Percentiles rank a stretch among this genome's conserved stretches.
Evolutionary conservation across 2,888 invertebrate species (phyloP).

Genomic region (Torymus tubicola): DNA sequence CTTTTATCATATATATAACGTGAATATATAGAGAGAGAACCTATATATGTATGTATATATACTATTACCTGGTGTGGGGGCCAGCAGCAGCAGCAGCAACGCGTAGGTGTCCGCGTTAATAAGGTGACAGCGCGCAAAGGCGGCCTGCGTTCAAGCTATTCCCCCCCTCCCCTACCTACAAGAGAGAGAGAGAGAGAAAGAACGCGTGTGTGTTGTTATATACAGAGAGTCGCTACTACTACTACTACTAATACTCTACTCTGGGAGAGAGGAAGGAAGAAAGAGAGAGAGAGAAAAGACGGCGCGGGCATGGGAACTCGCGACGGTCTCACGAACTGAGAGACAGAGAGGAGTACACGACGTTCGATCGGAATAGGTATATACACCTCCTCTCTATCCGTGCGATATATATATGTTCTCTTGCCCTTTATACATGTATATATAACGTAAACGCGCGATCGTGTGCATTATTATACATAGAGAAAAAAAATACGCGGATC

Average conservation of each 20-base stretch:
- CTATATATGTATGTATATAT: too few species aligned
- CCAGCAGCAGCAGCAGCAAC: neutral
- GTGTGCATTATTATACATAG: too few species aligned
- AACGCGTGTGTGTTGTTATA: too few species aligned
- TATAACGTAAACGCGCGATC: too few species aligned
- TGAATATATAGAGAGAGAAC: too few species aligned
- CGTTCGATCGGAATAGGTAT: slow-evolving; percentile 32
- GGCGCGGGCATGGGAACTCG: slow-evolving; percentile 42
- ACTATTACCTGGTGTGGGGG: neutral
- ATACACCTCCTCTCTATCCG: slow-evolving; percentile 2
- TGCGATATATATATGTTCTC: neutral
- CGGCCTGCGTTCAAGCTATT: neutral
- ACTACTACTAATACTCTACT: too few species aligned
- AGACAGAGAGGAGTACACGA: neutral
- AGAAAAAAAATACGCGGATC: too few species aligned
- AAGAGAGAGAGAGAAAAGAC: slow-evolving; percentile 9
- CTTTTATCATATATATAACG: neutral
- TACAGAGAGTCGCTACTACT: too few species aligned
- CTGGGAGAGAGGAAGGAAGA: slow-evolving; percentile 19
- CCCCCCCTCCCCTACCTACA: neutral
- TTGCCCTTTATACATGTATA: neutral
- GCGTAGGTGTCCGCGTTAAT: slow-evolving; percentile 43
- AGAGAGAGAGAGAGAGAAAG: neutral
- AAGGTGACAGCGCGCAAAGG: slow-evolving; percentile 40
- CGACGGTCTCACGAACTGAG: slow-evolving; percentile 36